phyloP scores from a whole-genome alignment of 2,888 invertebrate genomes.

The Craniophora ligustri region DNA sequence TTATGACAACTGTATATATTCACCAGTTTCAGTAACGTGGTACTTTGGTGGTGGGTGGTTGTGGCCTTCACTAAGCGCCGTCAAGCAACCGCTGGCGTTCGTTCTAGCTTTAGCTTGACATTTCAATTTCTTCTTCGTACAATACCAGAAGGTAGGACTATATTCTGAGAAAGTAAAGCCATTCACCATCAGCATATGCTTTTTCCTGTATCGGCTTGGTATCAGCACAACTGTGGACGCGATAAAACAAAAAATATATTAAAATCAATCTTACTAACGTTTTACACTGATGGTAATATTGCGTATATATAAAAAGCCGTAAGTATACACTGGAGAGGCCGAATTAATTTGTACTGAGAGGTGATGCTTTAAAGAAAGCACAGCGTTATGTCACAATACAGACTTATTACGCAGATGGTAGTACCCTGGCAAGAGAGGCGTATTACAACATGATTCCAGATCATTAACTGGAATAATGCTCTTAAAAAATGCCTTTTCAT shows the following conservation, averaged over 20 bases:
- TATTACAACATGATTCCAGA: too few relatives aligned
- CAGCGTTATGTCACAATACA: too few relatives aligned
- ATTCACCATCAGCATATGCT: slow-evolving; percentile 68
- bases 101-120: slow-evolving; percentile 66
- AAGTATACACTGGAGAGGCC: too few relatives aligned
- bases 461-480: too few relatives aligned
- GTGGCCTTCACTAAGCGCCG: slow-evolving; percentile 56
- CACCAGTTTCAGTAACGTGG: slow-evolving; percentile 53
- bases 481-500: too few relatives aligned
- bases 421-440: too few relatives aligned
- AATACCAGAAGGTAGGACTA: slow-evolving; percentile 68
- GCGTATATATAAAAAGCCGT: too few relatives aligned
- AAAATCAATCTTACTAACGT: too few relatives aligned
- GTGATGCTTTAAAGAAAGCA: too few relatives aligned
- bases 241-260: not conserved
- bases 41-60: slow-evolving; percentile 65
- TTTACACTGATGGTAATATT: too few relatives aligned
- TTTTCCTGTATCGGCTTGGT: slow-evolving; percentile 60
- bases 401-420: too few relatives aligned
- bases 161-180: slow-evolving; percentile 70
- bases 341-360: too few relatives aligned
- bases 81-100: slow-evolving; percentile 13
- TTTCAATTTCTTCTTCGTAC: slow-evolving; percentile 64
- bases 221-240: slow-evolving; percentile 61
- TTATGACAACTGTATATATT: slow-evolving; percentile 48